Conservation (phyloP, 2,888 invertebrate species). For the Aspidiotus destructor region DNA sequence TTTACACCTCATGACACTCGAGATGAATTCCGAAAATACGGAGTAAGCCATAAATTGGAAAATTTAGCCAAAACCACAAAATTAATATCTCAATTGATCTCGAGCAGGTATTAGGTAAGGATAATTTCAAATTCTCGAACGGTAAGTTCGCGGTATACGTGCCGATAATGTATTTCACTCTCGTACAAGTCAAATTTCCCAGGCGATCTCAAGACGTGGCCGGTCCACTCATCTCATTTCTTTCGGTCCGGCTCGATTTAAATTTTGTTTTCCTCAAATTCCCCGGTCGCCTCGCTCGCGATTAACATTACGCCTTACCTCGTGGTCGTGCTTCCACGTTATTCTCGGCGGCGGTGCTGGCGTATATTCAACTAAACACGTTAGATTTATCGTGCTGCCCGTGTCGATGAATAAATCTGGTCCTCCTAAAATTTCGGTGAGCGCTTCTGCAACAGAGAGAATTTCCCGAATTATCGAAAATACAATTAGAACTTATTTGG, state of each 20-base stretch:
- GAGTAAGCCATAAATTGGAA: no score
- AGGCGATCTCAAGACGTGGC: not conserved
- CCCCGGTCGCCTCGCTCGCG: not conserved
- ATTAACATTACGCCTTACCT: slow-evolving; percentile 35
- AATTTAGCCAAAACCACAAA: no score
- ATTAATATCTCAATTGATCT: no score
- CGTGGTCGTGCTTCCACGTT: slow-evolving; percentile 40
- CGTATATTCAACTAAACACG: slow-evolving; percentile 41
- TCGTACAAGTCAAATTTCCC: not conserved
- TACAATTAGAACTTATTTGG: slow-evolving; percentile 38
- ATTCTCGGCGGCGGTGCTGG: slow-evolving; percentile 41
- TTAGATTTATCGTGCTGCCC: slow-evolving; percentile 43
- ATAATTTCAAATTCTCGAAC: no score
- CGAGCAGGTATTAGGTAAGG: no score
- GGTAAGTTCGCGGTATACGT: no score
- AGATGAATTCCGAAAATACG: no score
- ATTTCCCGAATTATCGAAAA: slow-evolving; percentile 37
- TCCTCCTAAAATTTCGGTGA: slow-evolving; percentile 42
- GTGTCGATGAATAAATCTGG: slow-evolving; percentile 43
- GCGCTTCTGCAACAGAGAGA: slow-evolving; percentile 40
- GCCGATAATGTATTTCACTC: not conserved
- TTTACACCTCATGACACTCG: no score
- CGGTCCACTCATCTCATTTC: not conserved
- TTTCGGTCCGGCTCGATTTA: not conserved
- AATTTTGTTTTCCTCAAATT: not conserved